Evolutionary conservation across 2,888 invertebrate genomes (phyloP).

Genomic region (Latheticus oryzae): DNA sequence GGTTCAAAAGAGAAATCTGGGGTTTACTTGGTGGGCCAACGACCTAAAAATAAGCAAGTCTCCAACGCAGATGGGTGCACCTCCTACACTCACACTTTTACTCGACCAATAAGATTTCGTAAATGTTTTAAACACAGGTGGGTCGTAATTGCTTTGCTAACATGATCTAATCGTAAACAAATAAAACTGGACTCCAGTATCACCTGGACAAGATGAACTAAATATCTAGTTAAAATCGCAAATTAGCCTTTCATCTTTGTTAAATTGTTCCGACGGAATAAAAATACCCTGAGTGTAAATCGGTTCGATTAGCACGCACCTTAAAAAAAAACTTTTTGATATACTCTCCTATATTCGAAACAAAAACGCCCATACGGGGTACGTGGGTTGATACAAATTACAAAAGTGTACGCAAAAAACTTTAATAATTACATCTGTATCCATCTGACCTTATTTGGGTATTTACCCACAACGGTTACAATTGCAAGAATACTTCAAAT

Average conservation of each 20-base stretch:
- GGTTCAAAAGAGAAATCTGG: constrained; percentile 36
- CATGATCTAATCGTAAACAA: constrained; percentile 52
- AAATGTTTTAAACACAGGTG: constrained; percentile 54
- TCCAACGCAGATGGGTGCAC: constrained; percentile 57
- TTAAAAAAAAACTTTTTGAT: constrained; percentile 9
- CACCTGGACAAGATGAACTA: constrained; percentile 24
- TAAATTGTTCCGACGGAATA: constrained; percentile 20
- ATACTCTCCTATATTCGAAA: constrained; percentile 11
- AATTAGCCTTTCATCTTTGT: constrained; percentile 23
- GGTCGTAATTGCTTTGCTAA: constrained; percentile 56
- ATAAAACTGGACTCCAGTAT: constrained; percentile 30
- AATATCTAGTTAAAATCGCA: constrained; percentile 28
- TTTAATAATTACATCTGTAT: constrained; percentile 35
- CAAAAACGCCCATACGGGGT: constrained; percentile 44
- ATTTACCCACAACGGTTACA: constrained; percentile 22
- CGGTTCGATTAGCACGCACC: constrained; percentile 43
- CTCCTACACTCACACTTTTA: constrained; percentile 57
- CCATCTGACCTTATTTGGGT: constrained; percentile 36
- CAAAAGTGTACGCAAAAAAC: constrained; percentile 37
- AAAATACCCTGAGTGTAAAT: constrained; percentile 50
- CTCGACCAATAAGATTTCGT: constrained; percentile 60
- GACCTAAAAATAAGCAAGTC: constrained; percentile 59
- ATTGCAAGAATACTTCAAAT: constrained; percentile 21
- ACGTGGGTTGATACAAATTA: constrained; percentile 51
- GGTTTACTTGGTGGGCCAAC: constrained; percentile 51